Base-by-base conservation (phyloP, 2,113 vertebrate genomes). In the Pangasianodon gigas region DNA sequence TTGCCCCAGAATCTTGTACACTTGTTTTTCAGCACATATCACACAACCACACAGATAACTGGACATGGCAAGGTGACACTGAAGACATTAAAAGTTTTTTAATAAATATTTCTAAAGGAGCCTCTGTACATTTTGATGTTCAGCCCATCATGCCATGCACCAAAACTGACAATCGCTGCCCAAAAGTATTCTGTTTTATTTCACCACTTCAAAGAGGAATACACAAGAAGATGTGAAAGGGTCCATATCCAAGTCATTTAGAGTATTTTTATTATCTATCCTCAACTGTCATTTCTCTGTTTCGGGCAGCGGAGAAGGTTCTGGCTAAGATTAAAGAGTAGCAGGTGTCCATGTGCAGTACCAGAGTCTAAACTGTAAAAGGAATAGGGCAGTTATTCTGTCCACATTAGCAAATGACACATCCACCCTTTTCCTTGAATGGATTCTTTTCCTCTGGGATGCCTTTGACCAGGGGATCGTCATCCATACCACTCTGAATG, bases 361-460 rank as follows among this genome's bases (percentile, higher is more conserved):
- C 56, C 81, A 81, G n/a, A 74, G 19, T 82, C 94, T 95, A 95
- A 93, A 93, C 90, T 93, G 89, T 88, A 88, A 80, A 92, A 91
- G 81, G 24, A 79, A 82, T 91, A 91, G 90, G 91, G 91, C 92
- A 62, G 85, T 79, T 93, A 90, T 92, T 94, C 91, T 89, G 91
- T 95, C 91, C 91, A 79, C 88, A 90, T 96, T 96, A 99, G 89
- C 96, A 96, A 95, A 99, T 96, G 90, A 98, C 95, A 92, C 98
- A 99, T 92, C 98, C 98, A 90, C 98, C 98, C 94, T 99, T 98
- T 56, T 99, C 98, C 94, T 99, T 99, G 94, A 99, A 99, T 71
- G 98, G 98, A 91, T 99, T 99, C 95, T 97, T 98, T 37, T 98
- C 98, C 92, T 99, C 98, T n/a, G 98, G 94, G 89, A 99, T 96